Base-by-base conservation (phyloP, 1,140 invertebrate species). In the Varroa destructor region DNA sequence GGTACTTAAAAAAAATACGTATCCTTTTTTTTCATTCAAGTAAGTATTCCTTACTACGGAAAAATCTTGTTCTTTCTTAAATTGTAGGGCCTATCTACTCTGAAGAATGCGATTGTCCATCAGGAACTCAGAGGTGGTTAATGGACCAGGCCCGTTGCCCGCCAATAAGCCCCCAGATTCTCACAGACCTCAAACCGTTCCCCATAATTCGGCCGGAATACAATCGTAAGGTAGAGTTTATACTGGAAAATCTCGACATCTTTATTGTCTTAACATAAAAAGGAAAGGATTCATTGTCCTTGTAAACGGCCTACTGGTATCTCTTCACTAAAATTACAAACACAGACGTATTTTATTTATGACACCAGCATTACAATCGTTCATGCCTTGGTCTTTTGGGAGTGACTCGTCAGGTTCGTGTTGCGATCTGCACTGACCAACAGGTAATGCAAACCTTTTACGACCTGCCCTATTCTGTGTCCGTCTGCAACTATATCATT, bases 21-120 rank as follows among this genome's bases (percentile, higher is more conserved):
- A 25, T 25, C 25, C 25, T 25, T 25, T 25, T 25, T 25, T 25
- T 25, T 25, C 25, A 25, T 25, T 25, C 25, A 25, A 25, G 25
- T 25, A 25, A 25, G 25, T 25, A 25, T 25, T 25, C 25, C 25
- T 25, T 25, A 25, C 25, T 25, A 25, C 25, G 25, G 25, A 25
- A 25, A 25, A 25, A 25, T 25, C 25, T 25, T 25, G 25, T 25
- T 25, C 25, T 25, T 25, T 25, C 25, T 25, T 25, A 25, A 71
- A 73, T 84, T 82, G 72, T 76, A 89, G 87, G 85, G 74, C 81
- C 83, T 55, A 80, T 91, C 43, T 86, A 88, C 77, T 84, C 89
- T 75, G 92, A 94, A 76, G 85, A 89, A 73, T 96, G 93, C 80
- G 80, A 89, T 74, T 97, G 93, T 79, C 90, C 91, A 56, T 78